Base-by-base conservation (phyloP, 2,113 vertebrate species). In the Erpornis zantholeuca region DNA sequence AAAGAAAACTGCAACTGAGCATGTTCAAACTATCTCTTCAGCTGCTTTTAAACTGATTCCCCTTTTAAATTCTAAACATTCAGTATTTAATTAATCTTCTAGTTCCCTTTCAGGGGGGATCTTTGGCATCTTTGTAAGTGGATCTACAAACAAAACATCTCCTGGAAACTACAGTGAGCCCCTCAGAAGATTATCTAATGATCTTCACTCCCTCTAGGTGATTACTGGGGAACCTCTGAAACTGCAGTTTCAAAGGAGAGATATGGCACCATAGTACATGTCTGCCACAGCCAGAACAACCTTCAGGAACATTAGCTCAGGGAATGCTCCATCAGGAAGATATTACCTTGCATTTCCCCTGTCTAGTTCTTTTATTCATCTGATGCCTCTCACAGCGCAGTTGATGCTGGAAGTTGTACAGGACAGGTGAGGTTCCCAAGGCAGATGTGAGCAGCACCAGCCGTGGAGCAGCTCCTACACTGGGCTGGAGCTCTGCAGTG, bases 391-490 rank as follows among this genome's bases (percentile, higher is more conserved):
- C 57, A 53, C 47, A 12, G 36, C 59, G 45, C 14, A 12, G 7
- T 6, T 82, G 47, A 25, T 3, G 8, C 35, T 77, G 86, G 42
- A 59, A 82, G 35, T 35, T 29, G 45, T 5, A 20, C 10, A 38
- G 24, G 35, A 57, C 42, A 50, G 31, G 38, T 29, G 61, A 61
- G 16, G 47, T 52, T 31, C 31, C 63, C 31, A 15, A 12, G 42
- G 25, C 10, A 53, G 20, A 10, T 1, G 3, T 8, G 31, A 61
- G 54, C 0, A 7, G 8, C 13, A 8, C 15, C 61, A 47, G 28
- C 12, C 59, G 47, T 2, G 8, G 20, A 36, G 82, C 45, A 53
- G 31, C 18, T 90, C 61, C 4, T 3, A 3, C 7, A 18, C 23
- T 20, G 18, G 21, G 14, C 10, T 29, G 25, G 8, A 54, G 28